A percentile compares a stretch with the other conserved stretches of the same genome.
Evolutionary conservation across 2,113 vertebrate species (phyloP).

Genomic region (Polyodon spathula): DNA sequence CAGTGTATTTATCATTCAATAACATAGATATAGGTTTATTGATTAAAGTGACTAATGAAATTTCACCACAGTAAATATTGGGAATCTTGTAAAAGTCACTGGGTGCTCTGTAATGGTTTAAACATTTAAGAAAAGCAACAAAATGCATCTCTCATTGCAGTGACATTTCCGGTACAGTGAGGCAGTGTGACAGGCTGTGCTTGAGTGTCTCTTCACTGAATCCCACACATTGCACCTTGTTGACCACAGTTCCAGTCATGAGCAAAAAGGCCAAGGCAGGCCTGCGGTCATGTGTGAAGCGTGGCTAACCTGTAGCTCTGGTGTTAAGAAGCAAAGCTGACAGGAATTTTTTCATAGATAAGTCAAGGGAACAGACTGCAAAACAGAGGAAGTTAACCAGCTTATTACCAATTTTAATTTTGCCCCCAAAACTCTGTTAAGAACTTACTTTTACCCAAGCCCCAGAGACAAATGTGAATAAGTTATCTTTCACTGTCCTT

Average conservation of each 20-base stretch:
- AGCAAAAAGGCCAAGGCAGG: slow-evolving; percentile 21
- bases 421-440: no score
- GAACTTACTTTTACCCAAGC: no score
- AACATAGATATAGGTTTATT: no score
- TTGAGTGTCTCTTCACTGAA: slow-evolving; percentile 40
- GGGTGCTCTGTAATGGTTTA: no score
- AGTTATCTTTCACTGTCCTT: no score
- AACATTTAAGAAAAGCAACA: background rate
- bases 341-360: slow-evolving; percentile 3
- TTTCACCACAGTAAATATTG: slow-evolving; percentile 31
- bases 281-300: slow-evolving; percentile 29
- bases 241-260: slow-evolving; percentile 14
- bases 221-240: slow-evolving; percentile 27
- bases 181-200: slow-evolving; percentile 35
- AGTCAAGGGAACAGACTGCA: slow-evolving; percentile 12
- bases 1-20: no score
- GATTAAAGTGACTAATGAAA: slow-evolving; percentile 34
- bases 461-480: no score
- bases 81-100: no score
- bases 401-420: background rate
- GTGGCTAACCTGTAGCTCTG: slow-evolving; percentile 29
- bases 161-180: slow-evolving; percentile 36
- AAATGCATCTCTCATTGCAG: slow-evolving; percentile 27
- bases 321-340: slow-evolving; percentile 10
- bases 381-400: background rate